Base-by-base conservation (phyloP, 2,888 invertebrate species). In the Andrena hattorfiana region DNA sequence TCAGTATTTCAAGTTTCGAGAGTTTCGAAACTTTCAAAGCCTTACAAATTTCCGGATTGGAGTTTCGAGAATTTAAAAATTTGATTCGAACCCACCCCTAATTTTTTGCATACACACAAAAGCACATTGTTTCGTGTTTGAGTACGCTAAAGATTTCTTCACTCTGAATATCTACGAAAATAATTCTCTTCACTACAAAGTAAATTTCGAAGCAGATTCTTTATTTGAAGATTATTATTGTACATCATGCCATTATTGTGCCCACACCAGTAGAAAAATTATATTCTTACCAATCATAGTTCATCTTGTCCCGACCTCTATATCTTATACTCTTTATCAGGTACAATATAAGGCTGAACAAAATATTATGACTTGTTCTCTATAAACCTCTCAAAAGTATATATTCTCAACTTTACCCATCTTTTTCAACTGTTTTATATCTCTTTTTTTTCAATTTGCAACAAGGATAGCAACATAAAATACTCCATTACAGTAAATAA, bases 271-370 rank as follows among this genome's bases (percentile, higher is more conserved):
- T 82, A 81, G 77, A 85, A 87, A 85, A 89, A 87, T 67, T 84
- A 67, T 82, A 70, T 76, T 69, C 30, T 79, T 54, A 74, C 71
- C 73, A 51, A 83, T 89, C 75, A 75, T 78, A 79, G 54, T 66
- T 77, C 81, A 81, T 42, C 70, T 69, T 75, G 79, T 78, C 26
- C 60, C 56, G 62, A 75, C 75, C 83, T 87, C 51, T 77, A 82
- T 69, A 75, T 64, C 42, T 68, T 26, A 75, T 77, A 49, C 63
- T 80, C 77, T 66, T 77, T 86, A 89, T 89, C 88, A 89, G 88
- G 89, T 89, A 89, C 89, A 87, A 89, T 89, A 89, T 88, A 89
- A 89, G 88, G 86, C 82, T 85, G 86, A 88, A 89, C 80, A 85
- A 85, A 89, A 85, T 77, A 78, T 77, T 72, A 75, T 81, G 74